Conservation (phyloP, 2,888 invertebrate genomes). For the Cantharis rustica region DNA sequence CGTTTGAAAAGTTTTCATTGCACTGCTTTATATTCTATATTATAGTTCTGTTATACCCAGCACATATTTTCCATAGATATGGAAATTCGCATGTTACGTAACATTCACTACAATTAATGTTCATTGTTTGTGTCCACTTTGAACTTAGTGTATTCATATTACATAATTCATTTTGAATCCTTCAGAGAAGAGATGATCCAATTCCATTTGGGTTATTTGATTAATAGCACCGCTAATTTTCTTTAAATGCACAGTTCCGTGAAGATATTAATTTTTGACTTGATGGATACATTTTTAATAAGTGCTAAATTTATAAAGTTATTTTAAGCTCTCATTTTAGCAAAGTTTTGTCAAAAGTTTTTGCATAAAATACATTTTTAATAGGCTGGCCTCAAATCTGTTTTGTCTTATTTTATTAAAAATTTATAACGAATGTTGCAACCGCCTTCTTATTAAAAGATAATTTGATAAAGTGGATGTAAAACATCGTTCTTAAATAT, state of each 20-base stretch:
- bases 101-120: not conserved
- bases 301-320: not conserved
- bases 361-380: not conserved
- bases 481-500: not conserved
- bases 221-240: not conserved
- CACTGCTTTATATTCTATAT: not conserved
- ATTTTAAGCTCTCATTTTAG: not conserved
- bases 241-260: not conserved
- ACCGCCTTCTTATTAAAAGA: not conserved
- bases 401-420: not conserved
- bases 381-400: not conserved
- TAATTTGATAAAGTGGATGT: not conserved
- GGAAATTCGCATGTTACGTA: not conserved
- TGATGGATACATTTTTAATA: not conserved
- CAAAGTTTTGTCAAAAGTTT: not conserved
- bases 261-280: not conserved
- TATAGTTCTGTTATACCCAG: not conserved
- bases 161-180: not conserved
- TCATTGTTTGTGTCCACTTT: not conserved
- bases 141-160: not conserved
- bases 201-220: not conserved
- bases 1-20: not conserved
- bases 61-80: not conserved
- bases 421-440: not conserved
- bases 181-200: not conserved